Evolutionary conservation across 2,113 vertebrate genomes (phyloP).

Genomic region (Pterocles orientalis): DNA sequence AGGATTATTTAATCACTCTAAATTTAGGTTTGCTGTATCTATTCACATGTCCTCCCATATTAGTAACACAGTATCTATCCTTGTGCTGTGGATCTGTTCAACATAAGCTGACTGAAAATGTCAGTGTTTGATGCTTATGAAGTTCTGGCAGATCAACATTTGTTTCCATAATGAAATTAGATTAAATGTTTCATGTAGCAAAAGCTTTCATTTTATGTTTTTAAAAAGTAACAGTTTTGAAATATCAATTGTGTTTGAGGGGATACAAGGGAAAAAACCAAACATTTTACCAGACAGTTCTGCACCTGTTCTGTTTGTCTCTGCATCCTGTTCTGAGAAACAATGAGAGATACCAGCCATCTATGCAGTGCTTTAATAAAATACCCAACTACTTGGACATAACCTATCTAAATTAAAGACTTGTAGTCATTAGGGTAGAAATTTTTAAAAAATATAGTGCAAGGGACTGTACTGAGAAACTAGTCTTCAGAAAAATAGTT

Average conservation of each 20-base stretch:
- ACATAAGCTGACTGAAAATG: neutral
- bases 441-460: neutral
- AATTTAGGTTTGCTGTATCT: neutral
- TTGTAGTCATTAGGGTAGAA: neutral
- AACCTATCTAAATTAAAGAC: neutral
- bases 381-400: neutral
- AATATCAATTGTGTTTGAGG: neutral
- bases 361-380: neutral
- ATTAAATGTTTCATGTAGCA: neutral
- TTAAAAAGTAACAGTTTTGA: neutral
- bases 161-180: neutral
- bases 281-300: neutral
- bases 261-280: neutral
- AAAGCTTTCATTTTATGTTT: neutral
- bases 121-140: neutral
- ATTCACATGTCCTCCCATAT: accelerated
- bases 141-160: neutral
- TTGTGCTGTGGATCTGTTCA: neutral
- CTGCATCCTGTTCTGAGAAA: neutral
- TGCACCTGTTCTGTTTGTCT: neutral
- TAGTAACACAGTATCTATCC: neutral
- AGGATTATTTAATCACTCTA: neutral
- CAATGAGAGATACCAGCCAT: neutral
- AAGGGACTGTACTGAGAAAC: neutral
- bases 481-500: neutral